These are phyloP conservation scores for Axis porcinus DNA, from an alignment of 2,113 vertebrate genomes.

Conservation along the genomic window DNA sequence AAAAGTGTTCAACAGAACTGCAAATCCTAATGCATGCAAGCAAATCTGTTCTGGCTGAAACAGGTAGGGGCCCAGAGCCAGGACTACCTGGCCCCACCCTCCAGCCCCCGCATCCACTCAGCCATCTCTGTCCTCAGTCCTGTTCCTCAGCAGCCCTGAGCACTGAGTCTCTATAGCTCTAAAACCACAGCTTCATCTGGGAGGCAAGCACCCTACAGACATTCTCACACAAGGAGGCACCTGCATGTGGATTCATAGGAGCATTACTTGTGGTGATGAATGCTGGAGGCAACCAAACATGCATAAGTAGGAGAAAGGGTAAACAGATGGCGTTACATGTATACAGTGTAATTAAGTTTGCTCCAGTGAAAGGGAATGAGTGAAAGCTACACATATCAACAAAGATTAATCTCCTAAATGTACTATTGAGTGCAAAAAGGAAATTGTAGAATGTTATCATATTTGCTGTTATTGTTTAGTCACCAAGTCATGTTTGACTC, in stretches of 20 bases:
- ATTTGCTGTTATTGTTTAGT: background rate
- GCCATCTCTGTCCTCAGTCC: background rate
- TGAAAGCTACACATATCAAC: background rate
- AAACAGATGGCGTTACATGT: accelerated
- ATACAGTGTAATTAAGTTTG: background rate
- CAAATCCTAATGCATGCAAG: background rate
- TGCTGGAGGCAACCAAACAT: background rate
- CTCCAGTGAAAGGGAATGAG: background rate
- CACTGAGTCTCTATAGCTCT: background rate
- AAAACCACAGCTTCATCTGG: background rate
- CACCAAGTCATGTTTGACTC: background rate
- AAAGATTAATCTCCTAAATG: background rate
- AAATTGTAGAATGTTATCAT: background rate
- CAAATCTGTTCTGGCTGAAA: background rate
- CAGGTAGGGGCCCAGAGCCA: background rate
- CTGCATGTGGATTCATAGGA: background rate
- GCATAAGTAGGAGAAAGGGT: background rate
- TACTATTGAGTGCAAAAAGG: background rate
- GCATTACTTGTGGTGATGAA: background rate
- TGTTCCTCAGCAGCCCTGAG: background rate
- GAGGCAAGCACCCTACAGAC: background rate
- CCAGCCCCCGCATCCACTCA: background rate
- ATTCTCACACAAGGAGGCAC: background rate
- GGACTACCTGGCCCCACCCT: accelerated
- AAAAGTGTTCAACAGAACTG: background rate